These are phyloP conservation scores for Teleiodes luculella DNA, from an alignment of 2,888 invertebrate genomes.

Conservation along the genomic window DNA sequence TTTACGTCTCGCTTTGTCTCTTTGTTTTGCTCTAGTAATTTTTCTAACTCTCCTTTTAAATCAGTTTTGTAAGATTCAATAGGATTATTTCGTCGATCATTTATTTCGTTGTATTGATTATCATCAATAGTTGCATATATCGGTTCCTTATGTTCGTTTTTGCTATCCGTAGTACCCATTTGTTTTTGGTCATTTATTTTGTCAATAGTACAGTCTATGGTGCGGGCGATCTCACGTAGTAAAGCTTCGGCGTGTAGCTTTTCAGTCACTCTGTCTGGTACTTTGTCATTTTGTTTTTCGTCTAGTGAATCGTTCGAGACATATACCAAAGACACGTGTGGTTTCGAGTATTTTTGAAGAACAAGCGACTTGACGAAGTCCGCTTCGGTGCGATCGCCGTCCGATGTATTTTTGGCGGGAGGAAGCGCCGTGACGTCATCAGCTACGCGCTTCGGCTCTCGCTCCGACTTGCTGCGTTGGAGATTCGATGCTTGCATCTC, in stretches of 20 bases:
- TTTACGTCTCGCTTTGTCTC: constrained; percentile 23
- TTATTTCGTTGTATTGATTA: constrained; percentile 13
- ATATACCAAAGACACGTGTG: constrained; percentile 68
- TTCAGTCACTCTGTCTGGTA: constrained; percentile 23
- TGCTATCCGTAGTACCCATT: constrained; percentile 61
- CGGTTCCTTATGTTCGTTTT: constrained; percentile 37
- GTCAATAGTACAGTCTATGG: constrained; percentile 67
- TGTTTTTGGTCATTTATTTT: constrained; percentile 48
- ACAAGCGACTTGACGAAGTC: constrained; percentile 67
- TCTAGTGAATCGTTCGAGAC: constrained; percentile 56
- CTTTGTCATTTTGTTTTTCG: constrained; percentile 21
- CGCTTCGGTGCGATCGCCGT: constrained; percentile 36
- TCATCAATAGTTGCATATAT: constrained; percentile 52
- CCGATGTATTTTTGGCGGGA: constrained; percentile 57
- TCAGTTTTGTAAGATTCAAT: constrained; percentile 55
- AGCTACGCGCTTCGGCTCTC: constrained; percentile 26
- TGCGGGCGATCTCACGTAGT: constrained; percentile 64
- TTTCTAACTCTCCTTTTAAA: constrained; percentile 55
- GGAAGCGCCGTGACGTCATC: constrained; percentile 42
- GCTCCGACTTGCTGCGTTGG: constrained; percentile 49
- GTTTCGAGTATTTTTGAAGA: constrained; percentile 66
- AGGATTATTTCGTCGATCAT: constrained; percentile 12
- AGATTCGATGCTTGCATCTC: constrained; percentile 38
- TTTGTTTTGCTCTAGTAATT: constrained; percentile 39
- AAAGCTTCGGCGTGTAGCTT: constrained; percentile 67